These are phyloP conservation scores for Incurvaria masculella DNA, from an alignment of 2,888 invertebrate genomes.

Conservation along the genomic window DNA sequence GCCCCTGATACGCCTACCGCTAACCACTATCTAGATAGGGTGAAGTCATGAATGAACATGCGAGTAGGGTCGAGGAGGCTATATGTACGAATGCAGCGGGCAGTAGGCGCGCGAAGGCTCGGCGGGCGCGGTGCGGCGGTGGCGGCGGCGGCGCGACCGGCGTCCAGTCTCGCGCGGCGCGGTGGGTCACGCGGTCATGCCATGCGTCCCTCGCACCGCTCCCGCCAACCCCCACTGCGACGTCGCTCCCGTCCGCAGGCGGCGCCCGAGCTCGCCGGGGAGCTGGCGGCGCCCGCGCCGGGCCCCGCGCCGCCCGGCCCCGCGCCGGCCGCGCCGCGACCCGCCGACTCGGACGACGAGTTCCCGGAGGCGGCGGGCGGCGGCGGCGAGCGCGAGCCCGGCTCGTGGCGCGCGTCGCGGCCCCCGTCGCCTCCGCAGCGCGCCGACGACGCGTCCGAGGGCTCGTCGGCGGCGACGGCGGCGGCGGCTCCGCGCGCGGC, in stretches of 20 bases:
- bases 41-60: not conserved
- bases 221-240: constrained; percentile 9
- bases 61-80: no score
- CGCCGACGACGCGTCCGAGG: constrained; percentile 45
- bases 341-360: constrained; percentile 12
- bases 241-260: constrained; percentile 34
- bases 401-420: constrained; percentile 49
- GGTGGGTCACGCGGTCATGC: constrained; percentile 19
- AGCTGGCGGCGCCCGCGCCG: constrained; percentile 39
- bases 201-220: constrained; percentile 24
- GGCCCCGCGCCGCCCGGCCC: constrained; percentile 37
- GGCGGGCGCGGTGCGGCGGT: constrained; percentile 38
- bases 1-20: no score
- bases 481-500: constrained; percentile 56
- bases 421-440: constrained; percentile 42
- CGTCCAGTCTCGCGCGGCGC: not conserved
- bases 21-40: no score
- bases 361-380: constrained; percentile 19
- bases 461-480: constrained; percentile 24
- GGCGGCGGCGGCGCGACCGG: constrained; percentile 19
- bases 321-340: constrained; percentile 7
- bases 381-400: constrained; percentile 54
- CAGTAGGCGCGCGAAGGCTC: constrained; percentile 18
- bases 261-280: constrained; percentile 39
- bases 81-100: not conserved